Evolutionary conservation across 1,140 invertebrate species (phyloP), one percentile per base, ranked within the genome.

Genomic region (Musca vetustissima): DNA sequence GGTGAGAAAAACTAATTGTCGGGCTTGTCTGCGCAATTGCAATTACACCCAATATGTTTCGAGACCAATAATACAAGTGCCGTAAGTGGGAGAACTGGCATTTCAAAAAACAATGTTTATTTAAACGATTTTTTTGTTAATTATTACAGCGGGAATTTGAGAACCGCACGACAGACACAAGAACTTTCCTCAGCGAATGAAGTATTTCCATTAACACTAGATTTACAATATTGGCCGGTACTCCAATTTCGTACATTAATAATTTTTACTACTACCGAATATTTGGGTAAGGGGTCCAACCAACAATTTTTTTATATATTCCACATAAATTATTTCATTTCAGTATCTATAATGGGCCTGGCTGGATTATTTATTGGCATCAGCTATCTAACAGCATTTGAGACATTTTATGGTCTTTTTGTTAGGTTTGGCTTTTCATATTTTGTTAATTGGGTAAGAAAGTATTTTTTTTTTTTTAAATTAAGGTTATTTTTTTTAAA

Each of bases 311-410:
- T 28, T 36, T 8, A 13, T 8, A 13, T n/a, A 61, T 61, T 61
- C 13, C 19, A 61, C 8, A 48, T 49, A n/a, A n/a, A n/a, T 65
- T 47, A 0, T 65, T 6, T n/a, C 7, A 21, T 32, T 53, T 32
- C 17, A 66, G 65, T 66, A 1, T 50, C 65, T 7, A 4, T 52
- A 1, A 48, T 17, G 17, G 43, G 65, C 4, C 2, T 66, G 6
- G 47, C 24, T 17, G 43, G 65, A 24, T 53, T 66, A 22, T 66
- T 66, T 52, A 17, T 66, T 13, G 65, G 65, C 49, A 50, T 22
- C 65, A 66, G 65, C 52, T 28, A 50, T 19, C 2, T 66, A 19
- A 32, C 49, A 49, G 14, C 17, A 4, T 6, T 28, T 19, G 65
- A 66, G 28, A 17, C 22, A 9, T 36, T 52, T 25, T 66, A 66